phyloP scores from a whole-genome alignment of 2,888 invertebrate genomes.

The Drosophila cracens region DNA sequence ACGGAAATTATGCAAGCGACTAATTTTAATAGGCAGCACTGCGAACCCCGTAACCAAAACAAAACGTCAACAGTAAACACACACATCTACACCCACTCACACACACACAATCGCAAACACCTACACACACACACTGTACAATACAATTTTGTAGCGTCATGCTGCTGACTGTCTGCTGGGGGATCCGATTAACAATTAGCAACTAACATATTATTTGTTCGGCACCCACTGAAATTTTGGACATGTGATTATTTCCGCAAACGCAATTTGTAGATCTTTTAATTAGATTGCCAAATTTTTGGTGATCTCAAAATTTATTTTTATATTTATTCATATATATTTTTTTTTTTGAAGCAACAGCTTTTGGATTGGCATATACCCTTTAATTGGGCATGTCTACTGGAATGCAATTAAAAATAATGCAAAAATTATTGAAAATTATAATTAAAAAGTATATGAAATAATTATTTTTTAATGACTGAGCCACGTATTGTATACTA shows the following conservation, averaged over 20 bases:
- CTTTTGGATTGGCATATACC: not conserved
- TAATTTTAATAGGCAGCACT: constrained; percentile 67
- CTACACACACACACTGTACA: not conserved
- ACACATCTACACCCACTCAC: constrained; percentile 26
- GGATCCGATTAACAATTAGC: constrained; percentile 6
- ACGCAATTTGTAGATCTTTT: constrained; percentile 4
- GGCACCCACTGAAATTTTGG: constrained; percentile 11
- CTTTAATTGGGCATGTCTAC: not conserved
- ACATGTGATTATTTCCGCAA: constrained; percentile 25
- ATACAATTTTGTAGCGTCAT: constrained; percentile 52
- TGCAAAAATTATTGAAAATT: not conserved
- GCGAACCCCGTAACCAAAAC: constrained; percentile 70
- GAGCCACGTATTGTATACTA: not conserved
- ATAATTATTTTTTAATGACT: not conserved
- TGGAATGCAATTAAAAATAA: not conserved
- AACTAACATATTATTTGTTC: constrained; percentile 23
- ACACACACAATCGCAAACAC: constrained; percentile 10
- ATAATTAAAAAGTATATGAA: not conserved
- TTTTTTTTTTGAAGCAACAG: not conserved
- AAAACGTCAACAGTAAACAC: constrained; percentile 47
- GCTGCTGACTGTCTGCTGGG: constrained; percentile 7
- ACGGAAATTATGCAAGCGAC: constrained; percentile 68
- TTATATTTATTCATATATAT: not conserved
- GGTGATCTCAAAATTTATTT: not conserved
- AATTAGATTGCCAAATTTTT: constrained; percentile 4